Evolutionary conservation across 2,113 vertebrate species (phyloP).

Genomic region (Hypomesus transpacificus): DNA sequence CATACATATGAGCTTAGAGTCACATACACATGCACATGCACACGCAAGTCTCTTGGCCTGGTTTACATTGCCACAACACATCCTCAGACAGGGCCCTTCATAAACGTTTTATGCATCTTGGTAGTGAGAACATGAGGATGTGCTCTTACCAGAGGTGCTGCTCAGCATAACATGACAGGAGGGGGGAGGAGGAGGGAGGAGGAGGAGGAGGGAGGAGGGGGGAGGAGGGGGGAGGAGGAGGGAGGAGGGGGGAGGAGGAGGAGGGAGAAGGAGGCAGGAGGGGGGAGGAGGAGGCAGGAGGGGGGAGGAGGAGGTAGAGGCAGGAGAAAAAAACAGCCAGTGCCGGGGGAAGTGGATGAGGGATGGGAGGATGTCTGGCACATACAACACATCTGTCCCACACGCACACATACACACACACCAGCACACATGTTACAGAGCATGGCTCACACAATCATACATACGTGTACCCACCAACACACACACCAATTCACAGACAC

Average conservation of each 20-base stretch:
- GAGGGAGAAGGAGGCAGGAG: conserved; percentile 6
- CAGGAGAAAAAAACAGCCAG: too few species aligned
- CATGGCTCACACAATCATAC: too few species aligned
- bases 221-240: too few species aligned
- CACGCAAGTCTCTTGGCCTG: neutral
- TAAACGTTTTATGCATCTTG: conserved; percentile 60
- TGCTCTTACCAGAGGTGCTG: conserved; percentile 66
- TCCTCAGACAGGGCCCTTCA: conserved; percentile 37
- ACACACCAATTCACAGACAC: neutral
- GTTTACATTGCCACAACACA: neutral
- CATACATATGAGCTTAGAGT: conserved; percentile 11
- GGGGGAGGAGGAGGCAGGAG: neutral
- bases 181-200: neutral
- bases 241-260: conserved; percentile 14
- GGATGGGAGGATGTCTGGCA: neutral
- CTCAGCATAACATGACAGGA: conserved; percentile 48
- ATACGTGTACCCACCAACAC: neutral
- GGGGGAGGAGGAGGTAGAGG: neutral
- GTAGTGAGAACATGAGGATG: conserved; percentile 54
- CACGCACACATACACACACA: neutral
- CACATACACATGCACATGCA: conserved; percentile 6
- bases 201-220: too few species aligned
- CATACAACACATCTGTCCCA: neutral
- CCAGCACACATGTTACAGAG: neutral
- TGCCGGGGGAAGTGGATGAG: neutral